A percentile compares a stretch with the other conserved stretches of the same genome.
Conservation (phyloP, 2,888 invertebrate species). For the Tinea trinotella region DNA sequence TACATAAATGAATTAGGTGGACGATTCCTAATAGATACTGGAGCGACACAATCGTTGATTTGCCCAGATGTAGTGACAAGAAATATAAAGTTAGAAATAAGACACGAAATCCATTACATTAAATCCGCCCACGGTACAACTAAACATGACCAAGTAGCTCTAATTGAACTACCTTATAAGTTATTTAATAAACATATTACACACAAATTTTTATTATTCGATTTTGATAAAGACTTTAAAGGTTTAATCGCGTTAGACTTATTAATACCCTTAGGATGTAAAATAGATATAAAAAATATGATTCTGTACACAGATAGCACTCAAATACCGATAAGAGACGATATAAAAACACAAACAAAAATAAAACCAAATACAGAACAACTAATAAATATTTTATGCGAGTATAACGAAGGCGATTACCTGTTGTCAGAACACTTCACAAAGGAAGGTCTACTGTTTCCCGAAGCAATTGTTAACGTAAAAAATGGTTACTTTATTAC, state of each 20-base stretch:
- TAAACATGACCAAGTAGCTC: slow-evolving; percentile 26
- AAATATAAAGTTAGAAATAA: slow-evolving; percentile 19
- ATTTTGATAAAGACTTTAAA: slow-evolving; percentile 24
- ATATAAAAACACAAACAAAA: too few relatives aligned
- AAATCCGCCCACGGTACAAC: slow-evolving; percentile 41
- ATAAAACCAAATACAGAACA: too few relatives aligned
- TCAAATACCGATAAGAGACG: slow-evolving; percentile 22
- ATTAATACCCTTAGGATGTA: slow-evolving; percentile 21
- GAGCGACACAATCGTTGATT: slow-evolving; percentile 26
- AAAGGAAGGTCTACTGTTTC: slow-evolving; percentile 23
- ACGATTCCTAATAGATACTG: slow-evolving; percentile 27
- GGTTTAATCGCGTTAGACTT: slow-evolving; percentile 17
- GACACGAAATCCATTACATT: slow-evolving; percentile 36
- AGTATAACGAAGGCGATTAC: slow-evolving; percentile 25
- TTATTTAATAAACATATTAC: slow-evolving; percentile 25
- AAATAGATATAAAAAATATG: slow-evolving; percentile 29
- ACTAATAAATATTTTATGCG: slow-evolving; percentile 24
- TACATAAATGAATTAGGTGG: slow-evolving; percentile 26
- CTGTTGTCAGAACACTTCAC: slow-evolving; percentile 20
- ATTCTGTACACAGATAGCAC: slow-evolving; percentile 22
- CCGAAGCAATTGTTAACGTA: slow-evolving; percentile 23
- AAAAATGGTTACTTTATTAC: slow-evolving; percentile 23
- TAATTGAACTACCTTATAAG: slow-evolving; percentile 17
- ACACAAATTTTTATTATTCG: slow-evolving; percentile 29
- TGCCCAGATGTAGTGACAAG: slow-evolving; percentile 21